A percentile compares a stretch with the other conserved stretches of the same genome.
These are phyloP conservation scores for Garra rufa DNA, from an alignment of 2,113 vertebrate genomes.

Conservation along the genomic window DNA sequence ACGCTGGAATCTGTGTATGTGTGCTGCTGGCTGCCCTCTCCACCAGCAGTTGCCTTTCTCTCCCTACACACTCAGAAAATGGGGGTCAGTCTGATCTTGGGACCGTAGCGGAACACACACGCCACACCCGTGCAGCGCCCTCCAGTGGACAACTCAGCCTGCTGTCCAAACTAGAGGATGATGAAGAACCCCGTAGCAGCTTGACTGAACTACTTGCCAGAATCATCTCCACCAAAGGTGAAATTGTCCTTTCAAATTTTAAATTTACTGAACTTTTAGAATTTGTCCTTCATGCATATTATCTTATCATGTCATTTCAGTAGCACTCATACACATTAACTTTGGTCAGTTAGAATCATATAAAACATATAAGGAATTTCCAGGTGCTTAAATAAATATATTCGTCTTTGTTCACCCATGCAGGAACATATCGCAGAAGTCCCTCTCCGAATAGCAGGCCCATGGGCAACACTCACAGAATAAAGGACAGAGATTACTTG, in stretches of 20 bases:
- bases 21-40: constrained; percentile 75
- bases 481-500: constrained; percentile 95
- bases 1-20: constrained; percentile 73
- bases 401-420: not conserved
- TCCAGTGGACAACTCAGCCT: constrained; percentile 56
- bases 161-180: constrained; percentile 58
- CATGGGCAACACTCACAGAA: constrained; percentile 85
- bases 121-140: constrained; percentile 69
- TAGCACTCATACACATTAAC: not conserved
- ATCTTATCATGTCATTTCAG: not conserved
- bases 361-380: not conserved
- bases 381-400: not conserved
- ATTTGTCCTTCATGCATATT: not conserved
- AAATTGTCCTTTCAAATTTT: not conserved
- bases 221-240: constrained; percentile 77
- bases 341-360: not conserved
- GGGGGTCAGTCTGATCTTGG: constrained; percentile 62
- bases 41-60: constrained; percentile 67
- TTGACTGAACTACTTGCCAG: constrained; percentile 73
- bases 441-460: constrained; percentile 81
- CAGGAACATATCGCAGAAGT: constrained; percentile 66
- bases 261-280: not conserved
- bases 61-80: constrained; percentile 64
- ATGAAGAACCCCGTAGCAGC: constrained; percentile 54
- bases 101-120: constrained; percentile 56